These are phyloP conservation scores for Sylvia borin DNA, from an alignment of 2,797 vertebrate species.

Conservation along the genomic window DNA sequence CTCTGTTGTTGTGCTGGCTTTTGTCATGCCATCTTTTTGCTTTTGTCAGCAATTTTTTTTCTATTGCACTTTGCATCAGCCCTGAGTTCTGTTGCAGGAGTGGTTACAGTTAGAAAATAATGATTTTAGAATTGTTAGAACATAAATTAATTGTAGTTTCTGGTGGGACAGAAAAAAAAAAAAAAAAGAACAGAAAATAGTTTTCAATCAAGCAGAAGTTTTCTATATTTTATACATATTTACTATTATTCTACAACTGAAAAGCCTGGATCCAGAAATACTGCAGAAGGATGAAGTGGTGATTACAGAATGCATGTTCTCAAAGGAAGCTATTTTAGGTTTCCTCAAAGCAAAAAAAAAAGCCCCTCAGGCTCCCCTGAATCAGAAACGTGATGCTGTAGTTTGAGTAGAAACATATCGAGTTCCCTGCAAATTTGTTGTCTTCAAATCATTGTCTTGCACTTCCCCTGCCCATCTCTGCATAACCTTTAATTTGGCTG, in stretches of 20 bases:
- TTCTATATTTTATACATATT: neutral
- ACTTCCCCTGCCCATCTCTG: neutral
- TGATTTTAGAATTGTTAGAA: neutral
- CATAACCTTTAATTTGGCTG: neutral
- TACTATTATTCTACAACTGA: neutral
- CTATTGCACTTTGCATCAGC: neutral
- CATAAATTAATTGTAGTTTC: neutral
- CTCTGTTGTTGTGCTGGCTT: neutral
- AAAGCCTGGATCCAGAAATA: neutral
- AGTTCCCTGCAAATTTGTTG: neutral
- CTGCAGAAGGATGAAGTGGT: neutral
- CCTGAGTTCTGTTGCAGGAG: neutral
- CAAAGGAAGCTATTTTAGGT: slow-evolving; percentile 17
- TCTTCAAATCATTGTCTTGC: neutral
- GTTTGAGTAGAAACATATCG: neutral
- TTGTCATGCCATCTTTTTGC: neutral
- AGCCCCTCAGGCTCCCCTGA: neutral
- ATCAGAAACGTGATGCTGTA: neutral
- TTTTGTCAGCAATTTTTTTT: neutral
- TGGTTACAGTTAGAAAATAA: slow-evolving; percentile 5
- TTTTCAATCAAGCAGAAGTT: neutral
- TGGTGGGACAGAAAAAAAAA: neutral
- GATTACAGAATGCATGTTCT: neutral
- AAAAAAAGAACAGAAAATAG: neutral
- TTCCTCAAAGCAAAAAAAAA: neutral